Base-by-base conservation (phyloP, 2,113 vertebrate species). In the Onychorhynchus coronatus region DNA sequence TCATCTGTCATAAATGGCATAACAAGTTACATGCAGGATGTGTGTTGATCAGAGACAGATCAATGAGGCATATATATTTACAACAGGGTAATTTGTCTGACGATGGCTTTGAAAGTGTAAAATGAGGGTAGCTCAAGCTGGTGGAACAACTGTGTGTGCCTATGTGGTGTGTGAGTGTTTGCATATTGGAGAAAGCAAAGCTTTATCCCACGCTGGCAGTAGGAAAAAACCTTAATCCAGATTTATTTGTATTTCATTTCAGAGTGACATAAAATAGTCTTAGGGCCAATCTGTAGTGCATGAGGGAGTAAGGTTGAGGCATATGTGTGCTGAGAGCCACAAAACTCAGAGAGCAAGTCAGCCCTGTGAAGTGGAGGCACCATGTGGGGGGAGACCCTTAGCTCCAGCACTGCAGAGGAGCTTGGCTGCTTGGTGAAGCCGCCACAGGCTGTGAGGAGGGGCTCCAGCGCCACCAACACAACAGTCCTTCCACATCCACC, bases 151-250 rank as follows among this genome's bases (percentile, higher is more conserved):
- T 0, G 1, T 25, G 8, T 42, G 15, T 12, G 22, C 39, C 20
- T 67, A 22, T 1, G 2, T 33, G 35, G 47, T 55, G 12, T 2
- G 3, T 41, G 72, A 58, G 28, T 6, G 24, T 25, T 6, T 2
- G 1, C 2, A 0, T 47, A 17, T 14, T 0, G 0, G 7, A 42
- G 55, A 71, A 66, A 93, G 52, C 9, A 93, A 93, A 93, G 42
- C 85, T 93, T 96, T 92, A 91, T 77, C 73, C 61, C 11, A 61
- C 6, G 5, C 15, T 52, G 76, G 31, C 24, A 39, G 55, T 39
- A 67, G 42, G 55, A 91, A 81, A 74, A 91, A 74, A 6, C 47
- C 28, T 93, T 96, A 88, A 91, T 94, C 90, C 84, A 92, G 75
- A 80, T 84, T 71, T 90, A 86, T 77, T 58, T 86, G 39, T 52